Evolutionary conservation across 2,113 vertebrate genomes (phyloP), one percentile per base, ranked within the genome.

Genomic region (Brachypteracias leptosomus): DNA sequence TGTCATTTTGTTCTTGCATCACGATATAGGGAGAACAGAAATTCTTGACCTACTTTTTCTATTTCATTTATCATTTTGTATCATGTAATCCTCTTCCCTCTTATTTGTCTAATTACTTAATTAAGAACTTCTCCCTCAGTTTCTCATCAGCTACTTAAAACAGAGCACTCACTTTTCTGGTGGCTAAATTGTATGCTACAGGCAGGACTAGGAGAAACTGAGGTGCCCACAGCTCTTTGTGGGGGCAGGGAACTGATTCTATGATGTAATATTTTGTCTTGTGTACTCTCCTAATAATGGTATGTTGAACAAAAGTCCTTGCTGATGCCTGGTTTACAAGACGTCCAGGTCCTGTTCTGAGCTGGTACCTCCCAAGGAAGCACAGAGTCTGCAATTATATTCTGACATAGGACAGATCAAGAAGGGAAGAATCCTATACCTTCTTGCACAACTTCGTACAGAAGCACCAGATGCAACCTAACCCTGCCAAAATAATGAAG

Each of bases 71-170:
- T 95, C 7, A 59, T 73, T 93, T 90, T 92, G 55, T 88, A 81
- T 96, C 66, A 54, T 76, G 74, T 82, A 93, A 92, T 92, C 59
- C 68, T 93, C 66, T 81, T 17, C 79, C n/a, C 44, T 95, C 90
- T 95, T 94, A 93, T 92, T 96, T 96, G 82, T 94, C 62, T 95
- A 88, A 93, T 96, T 78, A 90, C 68, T 95, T 94, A 83, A 91
- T 91, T 95, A 95, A 95, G 90, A 88, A 89, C 57, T 92, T 67
- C 63, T 90, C 88, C 90, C 76, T 92, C 61, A 20, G 75, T 88
- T 91, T 88, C 88, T 94, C 92, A 89, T 92, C 57, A 81, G 19
- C 55, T 90, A 63, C 57, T 87, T 89, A 94, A 95, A 90, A 75
- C 76, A 86, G 72, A 74, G 68, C 47, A 51, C 8, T 85, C 90